A percentile compares a stretch with the other conserved stretches of the same genome.
These are phyloP conservation scores for Sphenodon punctatus DNA, from an alignment of 2,797 vertebrate genomes.

Conservation along the genomic window DNA sequence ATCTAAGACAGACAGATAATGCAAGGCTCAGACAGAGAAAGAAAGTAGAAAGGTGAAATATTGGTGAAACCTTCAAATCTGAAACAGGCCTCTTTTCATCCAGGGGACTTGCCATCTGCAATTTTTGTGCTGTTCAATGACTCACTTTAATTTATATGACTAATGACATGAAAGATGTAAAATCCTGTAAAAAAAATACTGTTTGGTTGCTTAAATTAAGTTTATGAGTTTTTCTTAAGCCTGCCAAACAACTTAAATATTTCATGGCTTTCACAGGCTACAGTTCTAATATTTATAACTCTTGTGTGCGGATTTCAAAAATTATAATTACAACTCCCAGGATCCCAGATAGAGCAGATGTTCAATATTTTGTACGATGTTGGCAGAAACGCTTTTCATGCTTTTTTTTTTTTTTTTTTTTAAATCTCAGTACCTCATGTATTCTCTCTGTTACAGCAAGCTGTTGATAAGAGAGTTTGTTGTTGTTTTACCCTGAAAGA, in stretches of 20 bases:
- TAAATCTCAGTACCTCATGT: slow-evolving; percentile 76
- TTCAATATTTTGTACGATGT: slow-evolving; percentile 84
- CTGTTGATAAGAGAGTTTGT: slow-evolving; percentile 80
- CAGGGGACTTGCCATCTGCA: slow-evolving; percentile 52
- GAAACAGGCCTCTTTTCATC: slow-evolving; percentile 51
- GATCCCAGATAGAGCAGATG: slow-evolving; percentile 85
- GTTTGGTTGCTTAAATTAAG: slow-evolving; percentile 84
- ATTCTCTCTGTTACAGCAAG: slow-evolving; percentile 79
- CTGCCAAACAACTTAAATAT: slow-evolving; percentile 87
- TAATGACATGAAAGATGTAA: slow-evolving; percentile 80
- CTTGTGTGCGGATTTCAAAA: slow-evolving; percentile 86
- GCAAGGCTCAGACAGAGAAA: slow-evolving; percentile 43
- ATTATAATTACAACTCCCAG: slow-evolving; percentile 86
- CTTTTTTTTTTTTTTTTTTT: slow-evolving; percentile 73
- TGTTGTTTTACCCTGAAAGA: slow-evolving; percentile 69
- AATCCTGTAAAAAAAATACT: slow-evolving; percentile 78
- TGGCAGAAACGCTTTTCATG: slow-evolving; percentile 83
- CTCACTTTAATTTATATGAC: slow-evolving; percentile 80
- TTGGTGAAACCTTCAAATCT: slow-evolving; percentile 68
- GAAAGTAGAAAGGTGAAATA: slow-evolving; percentile 61
- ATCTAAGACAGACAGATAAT: slow-evolving; percentile 53
- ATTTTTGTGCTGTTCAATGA: slow-evolving; percentile 56
- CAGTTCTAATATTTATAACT: slow-evolving; percentile 88
- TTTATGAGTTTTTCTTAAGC: slow-evolving; percentile 85
- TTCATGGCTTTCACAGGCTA: slow-evolving; percentile 84